A percentile compares a stretch with the other conserved stretches of the same genome.
These are phyloP conservation scores for Megaceryle torquata DNA, from an alignment of 2,113 vertebrate genomes.

Conservation along the genomic window DNA sequence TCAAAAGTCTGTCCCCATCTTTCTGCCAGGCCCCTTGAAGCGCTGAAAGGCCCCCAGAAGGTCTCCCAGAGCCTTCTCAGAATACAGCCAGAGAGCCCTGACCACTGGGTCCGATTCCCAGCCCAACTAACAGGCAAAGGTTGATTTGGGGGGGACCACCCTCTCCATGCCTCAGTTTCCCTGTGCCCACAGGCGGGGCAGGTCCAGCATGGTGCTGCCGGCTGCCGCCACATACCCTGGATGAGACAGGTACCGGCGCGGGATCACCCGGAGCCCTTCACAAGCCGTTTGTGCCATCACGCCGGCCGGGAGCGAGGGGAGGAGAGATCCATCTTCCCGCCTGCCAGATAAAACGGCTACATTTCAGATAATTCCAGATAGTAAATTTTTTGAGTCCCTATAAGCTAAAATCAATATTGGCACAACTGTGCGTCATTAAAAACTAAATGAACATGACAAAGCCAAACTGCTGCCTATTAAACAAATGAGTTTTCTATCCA, in stretches of 20 bases:
- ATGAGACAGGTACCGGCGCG: fast-evolving
- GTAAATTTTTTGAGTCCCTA: slow-evolving; percentile 81
- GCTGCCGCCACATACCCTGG: fast-evolving
- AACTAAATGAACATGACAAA: slow-evolving; percentile 83
- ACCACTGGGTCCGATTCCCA: neutral
- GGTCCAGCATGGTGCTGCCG: fast-evolving
- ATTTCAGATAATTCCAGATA: slow-evolving; percentile 73
- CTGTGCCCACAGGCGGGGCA: fast-evolving
- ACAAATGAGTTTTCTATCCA: slow-evolving; percentile 78
- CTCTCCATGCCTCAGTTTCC: slow-evolving; percentile 4
- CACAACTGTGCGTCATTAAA: slow-evolving; percentile 83
- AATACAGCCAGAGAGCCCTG: fast-evolving
- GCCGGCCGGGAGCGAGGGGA: fast-evolving
- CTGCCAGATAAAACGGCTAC: slow-evolving; percentile 44
- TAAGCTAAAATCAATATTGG: slow-evolving; percentile 86
- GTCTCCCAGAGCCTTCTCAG: neutral
- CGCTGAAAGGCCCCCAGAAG: no score
- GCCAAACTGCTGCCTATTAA: slow-evolving; percentile 79
- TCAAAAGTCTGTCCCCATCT: neutral
- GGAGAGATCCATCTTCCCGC: slow-evolving; percentile 10
- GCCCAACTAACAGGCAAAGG: fast-evolving
- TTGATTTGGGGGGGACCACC: fast-evolving
- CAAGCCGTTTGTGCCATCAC: neutral
- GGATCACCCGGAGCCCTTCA: neutral
- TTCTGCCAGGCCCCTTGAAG: neutral